These are phyloP conservation scores for Dreissena rostriformis DNA, from an alignment of 1,140 invertebrate genomes.

Conservation along the genomic window DNA sequence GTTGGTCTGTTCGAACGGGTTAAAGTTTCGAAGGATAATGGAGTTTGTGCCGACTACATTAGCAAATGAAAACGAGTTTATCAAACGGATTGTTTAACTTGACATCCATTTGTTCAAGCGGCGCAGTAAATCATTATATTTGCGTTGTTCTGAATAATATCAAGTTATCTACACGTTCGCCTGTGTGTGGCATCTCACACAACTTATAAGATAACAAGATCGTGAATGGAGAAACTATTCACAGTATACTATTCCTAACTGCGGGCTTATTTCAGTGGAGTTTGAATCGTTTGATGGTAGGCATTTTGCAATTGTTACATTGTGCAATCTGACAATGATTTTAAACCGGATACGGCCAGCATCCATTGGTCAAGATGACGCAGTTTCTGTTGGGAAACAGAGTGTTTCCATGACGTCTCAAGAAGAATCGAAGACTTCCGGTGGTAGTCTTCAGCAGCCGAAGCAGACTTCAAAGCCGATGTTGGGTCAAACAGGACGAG, in stretches of 20 bases:
- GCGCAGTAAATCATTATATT: neutral
- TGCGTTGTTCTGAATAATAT: neutral
- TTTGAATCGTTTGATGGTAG: neutral
- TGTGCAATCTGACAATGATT: conserved; percentile 2
- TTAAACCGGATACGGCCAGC: conserved; percentile 38
- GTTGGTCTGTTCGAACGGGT: too few species aligned
- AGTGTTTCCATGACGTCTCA: conserved; percentile 30
- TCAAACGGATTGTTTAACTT: neutral
- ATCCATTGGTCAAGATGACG: conserved; percentile 1
- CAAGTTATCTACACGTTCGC: neutral
- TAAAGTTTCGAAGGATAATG: too few species aligned
- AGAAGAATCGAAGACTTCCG: conserved; percentile 2
- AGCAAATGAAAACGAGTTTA: neutral
- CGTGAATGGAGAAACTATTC: neutral
- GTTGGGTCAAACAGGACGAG: conserved; percentile 48
- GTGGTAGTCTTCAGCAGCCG: neutral
- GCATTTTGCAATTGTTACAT: neutral
- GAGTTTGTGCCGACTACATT: too few species aligned
- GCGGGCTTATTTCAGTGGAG: neutral
- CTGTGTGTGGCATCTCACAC: neutral
- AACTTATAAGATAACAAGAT: neutral
- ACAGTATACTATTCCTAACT: neutral
- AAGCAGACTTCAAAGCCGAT: conserved; percentile 24
- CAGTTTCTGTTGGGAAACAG: neutral
- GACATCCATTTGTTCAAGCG: neutral